phyloP scores from a whole-genome alignment of 2,888 invertebrate genomes.

The Sesamia inferens region DNA sequence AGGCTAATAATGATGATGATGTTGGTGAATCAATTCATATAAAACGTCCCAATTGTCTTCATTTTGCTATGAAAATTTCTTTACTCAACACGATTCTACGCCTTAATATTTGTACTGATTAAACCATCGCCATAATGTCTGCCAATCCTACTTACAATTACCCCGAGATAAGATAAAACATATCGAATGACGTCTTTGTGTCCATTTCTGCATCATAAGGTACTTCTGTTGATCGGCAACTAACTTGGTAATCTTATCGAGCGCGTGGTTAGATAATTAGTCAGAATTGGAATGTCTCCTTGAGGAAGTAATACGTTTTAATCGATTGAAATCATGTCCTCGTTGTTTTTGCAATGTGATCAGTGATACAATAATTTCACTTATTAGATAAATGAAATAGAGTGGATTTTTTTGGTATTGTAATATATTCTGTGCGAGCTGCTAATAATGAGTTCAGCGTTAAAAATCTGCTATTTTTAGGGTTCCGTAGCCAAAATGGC shows the following conservation, averaged over 20 bases:
- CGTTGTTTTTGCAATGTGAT: slow-evolving; percentile 5
- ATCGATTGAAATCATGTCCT: slow-evolving; percentile 31
- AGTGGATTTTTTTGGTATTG: too few relatives aligned
- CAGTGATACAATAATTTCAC: too few relatives aligned
- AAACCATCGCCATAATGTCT: slow-evolving; percentile 57
- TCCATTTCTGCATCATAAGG: slow-evolving; percentile 46
- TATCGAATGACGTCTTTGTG: slow-evolving; percentile 51
- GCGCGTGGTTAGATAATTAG: slow-evolving; percentile 63
- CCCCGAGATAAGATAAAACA: slow-evolving; percentile 48
- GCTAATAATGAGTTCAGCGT: too few relatives aligned
- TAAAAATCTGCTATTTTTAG: too few relatives aligned
- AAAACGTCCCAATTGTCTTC: not conserved
- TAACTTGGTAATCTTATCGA: slow-evolving; percentile 56
- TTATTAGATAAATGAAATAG: not conserved
- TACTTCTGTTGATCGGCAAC: slow-evolving; percentile 32
- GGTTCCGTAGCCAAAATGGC: too few relatives aligned
- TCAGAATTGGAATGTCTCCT: slow-evolving; percentile 58
- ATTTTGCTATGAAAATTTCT: not conserved
- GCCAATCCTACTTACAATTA: slow-evolving; percentile 43
- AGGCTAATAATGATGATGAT: too few relatives aligned
- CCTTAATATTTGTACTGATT: slow-evolving; percentile 42
- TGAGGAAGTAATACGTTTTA: slow-evolving; percentile 47
- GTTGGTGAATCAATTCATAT: not conserved
- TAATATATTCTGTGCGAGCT: too few relatives aligned
- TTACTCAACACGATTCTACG: slow-evolving; percentile 8